Evolutionary conservation across 2,113 vertebrate genomes (phyloP).

Genomic region (Semnornis frantzii): DNA sequence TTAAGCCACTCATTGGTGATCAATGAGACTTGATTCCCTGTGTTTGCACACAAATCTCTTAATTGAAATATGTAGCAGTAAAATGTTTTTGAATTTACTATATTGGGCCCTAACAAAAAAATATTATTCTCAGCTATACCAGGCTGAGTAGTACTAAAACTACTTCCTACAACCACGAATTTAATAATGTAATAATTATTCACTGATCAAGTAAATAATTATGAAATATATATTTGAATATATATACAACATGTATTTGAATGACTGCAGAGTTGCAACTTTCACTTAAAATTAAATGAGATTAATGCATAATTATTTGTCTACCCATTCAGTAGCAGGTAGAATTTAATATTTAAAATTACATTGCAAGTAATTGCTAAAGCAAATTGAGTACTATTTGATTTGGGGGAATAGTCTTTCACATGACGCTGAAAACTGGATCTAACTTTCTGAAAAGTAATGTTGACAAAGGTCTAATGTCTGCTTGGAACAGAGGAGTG

Average conservation of each 20-base stretch:
- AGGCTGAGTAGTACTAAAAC: not conserved
- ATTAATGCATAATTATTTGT: not conserved
- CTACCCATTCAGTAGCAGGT: not conserved
- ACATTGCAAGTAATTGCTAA: not conserved
- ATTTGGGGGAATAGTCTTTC: not conserved
- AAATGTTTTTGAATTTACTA: not conserved
- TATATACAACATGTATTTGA: not conserved
- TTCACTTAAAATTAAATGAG: not conserved
- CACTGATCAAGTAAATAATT: not conserved
- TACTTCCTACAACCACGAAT: not conserved
- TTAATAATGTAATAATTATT: not conserved
- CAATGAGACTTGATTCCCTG: not conserved
- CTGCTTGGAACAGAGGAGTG: not conserved
- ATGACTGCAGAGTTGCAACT: not conserved
- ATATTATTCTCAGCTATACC: not conserved
- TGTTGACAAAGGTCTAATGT: not conserved
- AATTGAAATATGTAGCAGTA: not conserved
- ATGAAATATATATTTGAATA: not conserved
- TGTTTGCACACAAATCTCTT: not conserved
- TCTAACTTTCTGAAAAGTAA: not conserved
- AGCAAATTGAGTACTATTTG: not conserved
- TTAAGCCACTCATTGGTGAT: not conserved
- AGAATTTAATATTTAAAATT: not conserved
- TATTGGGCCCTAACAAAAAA: not conserved
- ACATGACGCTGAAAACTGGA: not conserved